Base-by-base conservation (phyloP, 2,888 invertebrate genomes). In the Notocelia uddmanniana region DNA sequence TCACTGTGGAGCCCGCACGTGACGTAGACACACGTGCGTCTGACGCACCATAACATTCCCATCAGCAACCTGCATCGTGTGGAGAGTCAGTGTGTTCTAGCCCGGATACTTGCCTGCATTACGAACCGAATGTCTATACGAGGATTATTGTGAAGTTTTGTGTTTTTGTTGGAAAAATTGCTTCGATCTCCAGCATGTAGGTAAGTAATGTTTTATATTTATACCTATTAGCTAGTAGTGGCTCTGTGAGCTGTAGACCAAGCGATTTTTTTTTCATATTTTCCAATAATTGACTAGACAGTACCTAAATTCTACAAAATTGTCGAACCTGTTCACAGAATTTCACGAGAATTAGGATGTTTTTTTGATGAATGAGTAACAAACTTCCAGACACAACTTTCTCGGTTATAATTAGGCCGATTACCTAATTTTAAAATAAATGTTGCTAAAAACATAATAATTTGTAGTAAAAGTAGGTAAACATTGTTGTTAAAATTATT, bases 1-100 rank as follows among this genome's bases (percentile, higher is more conserved):
- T 89, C 92, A 91, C 88, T 86, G 86, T 83, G 85, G 85, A 85
- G 81, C 84, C 89, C 83, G 88, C 91, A 89, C 89, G 92, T 91
- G 90, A 80, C 79, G 80, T 73, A 79, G 78, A 63, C 82, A 88
- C 92, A 91, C 92, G 91, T 88, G 90, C 85, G 77, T 54, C 31
- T 83, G 83, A 85, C 86, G 85, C 82, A 86, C 82, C 83, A 84
- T 81, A 83, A 81, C 82, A 85, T 62, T 72, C 77, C 76, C 79
- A n/a, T n/a, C n/a, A 76, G 75, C 68, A 31, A 31, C 31, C 31
- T 31, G 26, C 48, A 67, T 45, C 57, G 23, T 45, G 45, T 59
- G 54, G 41, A 41, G 69, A 37, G 8, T 13, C n/a, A 66, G 59
- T 59, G 58, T 60, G 68, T 11, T 67, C 18, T 52, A 68, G 68